Base-by-base conservation (phyloP, 2,888 invertebrate genomes). In the Dryocosmus kuriphilus region DNA sequence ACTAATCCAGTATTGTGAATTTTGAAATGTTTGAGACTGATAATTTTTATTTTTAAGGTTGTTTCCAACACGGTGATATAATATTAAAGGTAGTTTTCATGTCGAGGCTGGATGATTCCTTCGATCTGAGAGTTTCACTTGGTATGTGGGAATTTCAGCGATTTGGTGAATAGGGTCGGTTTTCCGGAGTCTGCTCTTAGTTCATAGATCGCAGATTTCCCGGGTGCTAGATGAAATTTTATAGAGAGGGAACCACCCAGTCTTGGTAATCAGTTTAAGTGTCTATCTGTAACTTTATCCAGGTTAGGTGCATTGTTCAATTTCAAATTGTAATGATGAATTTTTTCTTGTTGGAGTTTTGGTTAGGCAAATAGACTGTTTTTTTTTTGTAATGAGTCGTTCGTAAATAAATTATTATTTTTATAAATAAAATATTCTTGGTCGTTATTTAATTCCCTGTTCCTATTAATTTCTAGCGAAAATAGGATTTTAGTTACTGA, bases 61-160 rank as follows among this genome's bases (percentile, higher is more conserved):
- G 82, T 81, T 84, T 80, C 77, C 75, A 19, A 63, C 75, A 82
- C 76, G 24, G 73, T 63, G 62, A 51, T 74, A 55, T 79, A 60
- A 74, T 75, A 75, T 74, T 61, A 74, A 75, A 67, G 35, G 35
- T 78, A 78, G 67, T 81, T 82, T 84, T 83, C 84, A 83, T 83
- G 83, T 83, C 84, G 75, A 79, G 84, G 81, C 84, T 84, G 81
- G 77, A 76, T 81, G 76, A n/a, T 46, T 41, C 27, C 8, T 22
- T 41, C 41, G 19, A 3, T 4, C 46, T 14, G 16, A 14, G 14
- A 71, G n/a, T 71, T 14, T 27, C 3, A 14, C n/a, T 27, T 46
- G 27, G 16, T 30, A 46, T n/a, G 22, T 22, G 19, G 24, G 11
- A 27, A 41, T 38, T 5, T 22, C 7, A 19, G 51, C 9, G 24